Evolutionary conservation across 1,140 invertebrate genomes (phyloP), one percentile per base, ranked within the genome.

Genomic region (Procambarus clarkii): DNA sequence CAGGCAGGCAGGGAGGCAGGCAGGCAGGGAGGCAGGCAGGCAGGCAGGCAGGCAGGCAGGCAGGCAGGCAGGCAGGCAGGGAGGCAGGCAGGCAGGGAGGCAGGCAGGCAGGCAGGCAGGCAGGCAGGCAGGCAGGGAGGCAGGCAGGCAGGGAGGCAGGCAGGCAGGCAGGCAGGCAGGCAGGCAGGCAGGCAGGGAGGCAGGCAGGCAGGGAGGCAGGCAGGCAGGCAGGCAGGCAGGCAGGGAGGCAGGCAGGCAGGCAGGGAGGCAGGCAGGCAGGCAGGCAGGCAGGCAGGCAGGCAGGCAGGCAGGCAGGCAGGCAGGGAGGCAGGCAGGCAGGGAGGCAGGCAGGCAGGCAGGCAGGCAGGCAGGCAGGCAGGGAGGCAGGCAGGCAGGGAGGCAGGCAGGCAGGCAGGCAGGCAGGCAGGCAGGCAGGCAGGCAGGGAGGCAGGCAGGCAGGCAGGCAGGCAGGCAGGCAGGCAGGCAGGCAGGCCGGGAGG

Each of bases 11-110:
- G 85, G 82, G n/a, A 84, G 24, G 15, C 54, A 83, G 87, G 71
- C 21, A 74, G 45, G 87, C 24, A 64, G 58, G 77, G 5, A n/a
- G 58, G 54, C 58, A 79, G 78, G 79, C 54, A 89, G 78, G 81
- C 48, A 5, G 50, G 50, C 50, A 54, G 50, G 50, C 4, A 54
- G 50, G 50, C 50, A 5, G 50, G 50, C 50, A 54, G 50, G 50
- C 4, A 5, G 50, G 50, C 50, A 5, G 50, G 50, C 50, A 54
- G 50, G 50, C 4, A 83, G 69, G 15, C 2, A 45, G 45, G 71
- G 21, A 45, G 48, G 69, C 3, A 4, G 48, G 83, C 50, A 3
- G 18, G 83, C 46, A 50, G 45, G 44, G n/a, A 24, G 48, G 45
- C 50, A 76, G 58, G 46, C 34, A 54, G 45, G 48, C 2, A 18